Evolutionary conservation across 1,140 invertebrate genomes (phyloP).

Genomic region (Capitella teleta): DNA sequence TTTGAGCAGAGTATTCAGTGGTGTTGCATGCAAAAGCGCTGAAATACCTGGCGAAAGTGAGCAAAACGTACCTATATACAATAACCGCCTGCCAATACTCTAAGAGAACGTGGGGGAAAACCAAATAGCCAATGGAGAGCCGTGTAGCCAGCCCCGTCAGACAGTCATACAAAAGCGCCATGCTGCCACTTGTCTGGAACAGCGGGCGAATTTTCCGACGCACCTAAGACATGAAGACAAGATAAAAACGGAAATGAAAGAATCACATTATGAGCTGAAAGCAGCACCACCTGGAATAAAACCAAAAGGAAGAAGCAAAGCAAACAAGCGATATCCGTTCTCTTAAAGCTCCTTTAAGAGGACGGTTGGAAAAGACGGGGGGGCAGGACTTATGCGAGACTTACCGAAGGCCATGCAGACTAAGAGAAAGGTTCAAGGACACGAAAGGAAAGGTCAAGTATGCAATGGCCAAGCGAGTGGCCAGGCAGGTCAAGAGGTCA

Average conservation of each 20-base stretch:
- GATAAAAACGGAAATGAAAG: not conserved
- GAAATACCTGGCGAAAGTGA: not conserved
- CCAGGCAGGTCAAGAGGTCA: too few relatives aligned
- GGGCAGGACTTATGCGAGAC: too few relatives aligned
- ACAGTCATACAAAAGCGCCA: slow-evolving; percentile 21
- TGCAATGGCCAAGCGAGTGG: too few relatives aligned
- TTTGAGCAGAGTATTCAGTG: too few relatives aligned
- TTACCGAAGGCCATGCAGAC: too few relatives aligned
- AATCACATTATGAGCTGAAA: slow-evolving; percentile 4
- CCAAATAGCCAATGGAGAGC: slow-evolving; percentile 70
- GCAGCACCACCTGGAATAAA: slow-evolving; percentile 1
- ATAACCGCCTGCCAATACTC: slow-evolving; percentile 58
- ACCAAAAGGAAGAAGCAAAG: not conserved
- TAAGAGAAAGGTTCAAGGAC: too few relatives aligned
- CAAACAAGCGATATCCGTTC: not conserved
- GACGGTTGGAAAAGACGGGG: not conserved
- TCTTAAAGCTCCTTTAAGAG: not conserved
- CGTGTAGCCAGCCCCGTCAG: slow-evolving; percentile 60
- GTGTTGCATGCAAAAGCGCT: too few relatives aligned
- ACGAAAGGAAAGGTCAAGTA: too few relatives aligned
- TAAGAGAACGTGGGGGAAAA: slow-evolving; percentile 78
- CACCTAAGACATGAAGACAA: slow-evolving; percentile 44
- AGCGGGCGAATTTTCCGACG: slow-evolving; percentile 61
- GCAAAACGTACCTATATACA: not conserved
- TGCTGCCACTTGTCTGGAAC: slow-evolving; percentile 51